These are phyloP conservation scores for Calycopis cecrops DNA, from an alignment of 1,140 invertebrate genomes.

Conservation along the genomic window DNA sequence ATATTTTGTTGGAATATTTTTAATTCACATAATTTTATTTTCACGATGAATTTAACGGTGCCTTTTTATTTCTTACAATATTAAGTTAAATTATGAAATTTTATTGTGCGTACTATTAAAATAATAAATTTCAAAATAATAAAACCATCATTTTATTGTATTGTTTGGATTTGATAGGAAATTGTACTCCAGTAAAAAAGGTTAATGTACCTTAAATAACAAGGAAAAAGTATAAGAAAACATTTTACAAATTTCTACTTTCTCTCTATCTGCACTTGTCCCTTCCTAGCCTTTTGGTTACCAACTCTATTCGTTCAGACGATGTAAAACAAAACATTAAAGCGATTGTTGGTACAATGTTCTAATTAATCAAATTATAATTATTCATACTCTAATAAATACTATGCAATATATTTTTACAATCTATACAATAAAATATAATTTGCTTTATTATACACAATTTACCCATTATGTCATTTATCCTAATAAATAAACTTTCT, in stretches of 20 bases:
- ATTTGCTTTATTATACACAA: conserved; percentile 32
- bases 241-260: too few relatives aligned
- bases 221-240: too few relatives aligned
- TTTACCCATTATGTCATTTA: conserved; percentile 35
- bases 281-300: neutral
- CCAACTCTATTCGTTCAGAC: neutral
- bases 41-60: too few relatives aligned
- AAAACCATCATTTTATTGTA: too few relatives aligned
- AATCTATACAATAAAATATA: conserved; percentile 27
- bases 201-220: too few relatives aligned
- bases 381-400: conserved; percentile 14
- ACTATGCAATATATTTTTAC: conserved; percentile 16
- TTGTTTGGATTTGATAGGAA: too few relatives aligned
- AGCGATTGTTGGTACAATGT: neutral
- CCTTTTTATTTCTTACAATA: too few relatives aligned
- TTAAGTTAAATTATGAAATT: too few relatives aligned
- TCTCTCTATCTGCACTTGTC: neutral
- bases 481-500: conserved; percentile 49
- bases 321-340: conserved; percentile 6
- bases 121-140: too few relatives aligned
- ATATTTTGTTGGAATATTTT: neutral
- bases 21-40: neutral
- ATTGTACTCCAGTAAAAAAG: too few relatives aligned
- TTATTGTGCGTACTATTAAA: too few relatives aligned
- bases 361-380: conserved; percentile 10